Evolutionary conservation across 2,888 invertebrate species (phyloP), one percentile per base, ranked within the genome.

Genomic region (Tachystola acroxantha): DNA sequence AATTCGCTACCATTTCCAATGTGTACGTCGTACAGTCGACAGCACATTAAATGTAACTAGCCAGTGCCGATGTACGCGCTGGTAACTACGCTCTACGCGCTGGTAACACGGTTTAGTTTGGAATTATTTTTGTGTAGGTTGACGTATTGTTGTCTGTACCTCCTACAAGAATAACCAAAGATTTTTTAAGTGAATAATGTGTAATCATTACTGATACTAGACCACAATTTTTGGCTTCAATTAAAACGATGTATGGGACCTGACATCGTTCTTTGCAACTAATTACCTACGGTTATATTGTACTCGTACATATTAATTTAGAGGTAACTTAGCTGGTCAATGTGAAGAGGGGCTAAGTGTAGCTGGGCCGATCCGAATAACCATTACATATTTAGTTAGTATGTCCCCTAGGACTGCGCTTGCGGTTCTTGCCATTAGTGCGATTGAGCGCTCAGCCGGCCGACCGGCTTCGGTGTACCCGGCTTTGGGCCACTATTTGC

Each of bases 341-440:
- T 71, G 53, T 53, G 55, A 62, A 61, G 50, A 50, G 54, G 49
- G 60, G 57, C 58, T 73, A 71, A 68, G 73, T 73, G 66, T 65
- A 67, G 61, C 54, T 59, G 62, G 64, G 52, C 62, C 61, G 66
- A 53, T 66, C 61, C 57, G 66, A 70, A 73, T 76, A 76, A 71
- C 69, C 71, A 78, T 80, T 79, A 79, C 66, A 74, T 77, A 81
- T 84, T 79, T 77, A 79, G 76, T 75, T 71, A 70, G 77, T 66
- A 62, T 65, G 71, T 72, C 78, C 74, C 64, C 50, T 42, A 72
- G 69, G 77, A 71, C 64, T 72, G 70, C 67, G 71, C 71, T 76
- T 81, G 82, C 69, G 82, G 80, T 79, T 79, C 64, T 67, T 65
- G 65, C 82, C 78, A 82, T 84, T 84, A 82, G 80, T 52, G 57